These are phyloP conservation scores for Ceyx cyanopectus DNA, from an alignment of 2,113 vertebrate genomes.

Conservation along the genomic window DNA sequence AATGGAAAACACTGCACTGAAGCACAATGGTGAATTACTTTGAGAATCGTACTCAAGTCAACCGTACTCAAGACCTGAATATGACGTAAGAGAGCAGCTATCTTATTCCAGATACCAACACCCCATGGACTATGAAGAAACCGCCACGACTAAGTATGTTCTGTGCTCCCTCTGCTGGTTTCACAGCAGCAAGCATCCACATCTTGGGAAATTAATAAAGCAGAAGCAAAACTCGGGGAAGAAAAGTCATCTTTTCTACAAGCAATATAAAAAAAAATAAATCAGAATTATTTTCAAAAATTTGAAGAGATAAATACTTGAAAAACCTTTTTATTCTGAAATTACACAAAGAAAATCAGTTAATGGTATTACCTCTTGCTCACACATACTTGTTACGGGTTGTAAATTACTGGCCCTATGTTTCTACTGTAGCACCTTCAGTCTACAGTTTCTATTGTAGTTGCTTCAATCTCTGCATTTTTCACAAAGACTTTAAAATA, in stretches of 20 bases:
- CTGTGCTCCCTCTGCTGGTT: constrained; percentile 59
- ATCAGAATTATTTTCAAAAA: neutral
- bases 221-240: neutral
- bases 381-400: neutral
- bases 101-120: neutral
- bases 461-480: neutral
- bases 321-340: neutral
- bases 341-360: neutral
- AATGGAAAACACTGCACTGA: neutral
- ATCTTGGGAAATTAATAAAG: neutral
- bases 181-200: neutral
- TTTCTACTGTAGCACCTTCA: neutral
- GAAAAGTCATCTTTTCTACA: neutral
- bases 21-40: neutral
- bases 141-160: neutral
- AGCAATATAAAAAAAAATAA: neutral
- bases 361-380: neutral
- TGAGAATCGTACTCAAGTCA: neutral
- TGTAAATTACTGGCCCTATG: neutral
- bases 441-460: neutral
- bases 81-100: neutral
- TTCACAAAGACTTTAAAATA: neutral
- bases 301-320: neutral
- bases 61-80: neutral
- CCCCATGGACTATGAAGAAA: neutral